These are phyloP conservation scores for Chalcosyrphus nemorum DNA, from an alignment of 2,888 invertebrate species.

Conservation along the genomic window DNA sequence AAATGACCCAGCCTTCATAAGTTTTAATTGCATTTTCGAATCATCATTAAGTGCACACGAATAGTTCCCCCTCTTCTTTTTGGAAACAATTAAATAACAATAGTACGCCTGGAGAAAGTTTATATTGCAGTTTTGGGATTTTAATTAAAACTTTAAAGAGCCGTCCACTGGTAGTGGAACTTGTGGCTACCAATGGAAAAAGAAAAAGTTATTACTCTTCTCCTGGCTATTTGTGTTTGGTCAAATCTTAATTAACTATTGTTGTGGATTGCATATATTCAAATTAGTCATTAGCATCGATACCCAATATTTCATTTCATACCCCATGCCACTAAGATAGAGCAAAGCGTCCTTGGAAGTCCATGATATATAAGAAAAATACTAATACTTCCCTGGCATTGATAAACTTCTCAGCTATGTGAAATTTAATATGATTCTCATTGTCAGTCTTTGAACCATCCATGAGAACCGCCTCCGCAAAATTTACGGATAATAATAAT, in stretches of 20 bases:
- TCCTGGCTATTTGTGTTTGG: not conserved
- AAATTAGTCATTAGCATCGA: not conserved
- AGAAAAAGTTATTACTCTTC: not conserved
- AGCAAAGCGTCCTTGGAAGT: not conserved
- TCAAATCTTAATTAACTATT: not conserved
- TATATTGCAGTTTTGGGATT: slow-evolving; percentile 12
- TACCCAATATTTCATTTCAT: not conserved
- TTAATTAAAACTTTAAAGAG: slow-evolving; percentile 46
- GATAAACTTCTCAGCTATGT: not conserved
- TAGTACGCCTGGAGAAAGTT: not conserved
- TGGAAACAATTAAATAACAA: not conserved
- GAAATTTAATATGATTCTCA: slow-evolving; percentile 8
- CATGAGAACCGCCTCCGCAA: not conserved
- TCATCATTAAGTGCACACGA: not conserved
- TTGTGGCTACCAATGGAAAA: not conserved
- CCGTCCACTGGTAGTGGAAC: not conserved
- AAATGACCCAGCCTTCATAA: slow-evolving; percentile 2
- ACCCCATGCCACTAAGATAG: not conserved
- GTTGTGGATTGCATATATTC: not conserved
- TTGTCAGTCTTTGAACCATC: not conserved
- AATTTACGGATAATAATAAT: slow-evolving; percentile 3
- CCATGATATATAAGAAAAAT: not conserved
- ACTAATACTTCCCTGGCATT: not conserved
- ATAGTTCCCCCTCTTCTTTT: not conserved
- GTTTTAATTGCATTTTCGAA: slow-evolving; percentile 49